Evolutionary conservation across 2,113 vertebrate genomes (phyloP), one percentile per base, ranked within the genome.

Genomic region (Rhipidura dahli): DNA sequence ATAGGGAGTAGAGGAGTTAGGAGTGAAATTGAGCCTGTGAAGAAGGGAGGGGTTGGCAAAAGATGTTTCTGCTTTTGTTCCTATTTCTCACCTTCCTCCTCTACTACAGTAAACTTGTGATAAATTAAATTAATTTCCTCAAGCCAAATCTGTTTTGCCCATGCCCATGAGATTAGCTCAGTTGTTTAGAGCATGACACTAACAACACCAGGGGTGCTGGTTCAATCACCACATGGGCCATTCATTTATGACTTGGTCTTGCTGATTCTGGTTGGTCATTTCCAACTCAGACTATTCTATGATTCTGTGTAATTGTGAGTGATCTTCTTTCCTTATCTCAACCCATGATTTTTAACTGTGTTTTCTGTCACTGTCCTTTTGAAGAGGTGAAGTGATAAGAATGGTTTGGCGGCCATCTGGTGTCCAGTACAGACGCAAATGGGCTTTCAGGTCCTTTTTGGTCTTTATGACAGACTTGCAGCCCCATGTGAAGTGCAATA

Each of bases 401-500:
- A 7, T 40, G 11, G 11, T 24, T 85, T 79, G 23, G 5, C 71
- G 26, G 31, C 20, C 10, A 51, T 7, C 15, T 68, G 22, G 6
- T 61, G 11, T 8, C 21, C 27, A 50, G 17, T 49, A 35, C 2
- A 63, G 50, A 50, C 12, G 24, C 24, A 78, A 21, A 13, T 0
- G 2, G 23, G 57, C 1, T 39, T 3, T 27, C 23, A 68, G 15
- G 1, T 2, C 5, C 17, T n/a, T 5, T 44, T 37, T 2, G 12
- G 18, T 65, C 28, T 76, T 68, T 39, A 15, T 35, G 40, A 28
- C 13, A 66, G 28, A 19, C 6, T 64, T 51, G 9, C 15, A 65
- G 64, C 18, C 6, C 37, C 2, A 0, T 16, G 8, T 6, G 21
- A 26, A 72, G 13, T 54, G 13, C 31, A 54, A 27, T 20, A n/a